Base-by-base conservation (phyloP, 2,797 vertebrate genomes). In the Tapirus indicus region DNA sequence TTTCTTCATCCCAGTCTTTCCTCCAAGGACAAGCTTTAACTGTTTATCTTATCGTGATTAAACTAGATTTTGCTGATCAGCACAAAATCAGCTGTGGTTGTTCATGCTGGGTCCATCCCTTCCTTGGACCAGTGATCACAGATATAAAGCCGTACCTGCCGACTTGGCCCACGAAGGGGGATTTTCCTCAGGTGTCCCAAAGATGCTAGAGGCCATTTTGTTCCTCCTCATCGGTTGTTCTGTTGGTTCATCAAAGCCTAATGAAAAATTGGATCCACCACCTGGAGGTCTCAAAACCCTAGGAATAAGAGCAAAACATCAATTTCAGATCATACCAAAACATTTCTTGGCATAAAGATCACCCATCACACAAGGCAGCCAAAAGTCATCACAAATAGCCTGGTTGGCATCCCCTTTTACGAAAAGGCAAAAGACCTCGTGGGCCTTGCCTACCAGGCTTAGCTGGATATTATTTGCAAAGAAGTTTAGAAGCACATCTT, bases 161-260 rank as follows among this genome's bases (percentile, higher is more conserved):
- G 98, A 95, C 87, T 98, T 99, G 96, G 98, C 98, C 99, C 98
- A 99, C 49, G 99, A 98, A 49, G 99, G 97, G 97, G 99, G 98
- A 58, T 99, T 99, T 77, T 99, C 99, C 96, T 99, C 99, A 21
- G 99, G 99, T 96, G 99, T 99, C 79, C 99, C 99, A 68, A 99
- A 99, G 98, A 99, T 99, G 98, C 98, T 99, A 92, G 99, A 99
- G 95, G 99, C 99, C 99, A 99, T 99, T 98, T 99, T 99, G 98
- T 99, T 99, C 99, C 99, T 99, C 97, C 99, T 99, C 88, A 98
- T 96, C 0, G 99, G 99, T 35, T 99, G 99, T 2, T 99, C 99
- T 97, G 99, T 98, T 58, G 99, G 99, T 93, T 99, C 99, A 0
- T 99, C 99, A 87, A 99, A 98, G 69, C 99, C 99, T 92, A 99